Evolutionary conservation across 2,797 vertebrate species (phyloP).

Genomic region (Ataeniobius toweri): DNA sequence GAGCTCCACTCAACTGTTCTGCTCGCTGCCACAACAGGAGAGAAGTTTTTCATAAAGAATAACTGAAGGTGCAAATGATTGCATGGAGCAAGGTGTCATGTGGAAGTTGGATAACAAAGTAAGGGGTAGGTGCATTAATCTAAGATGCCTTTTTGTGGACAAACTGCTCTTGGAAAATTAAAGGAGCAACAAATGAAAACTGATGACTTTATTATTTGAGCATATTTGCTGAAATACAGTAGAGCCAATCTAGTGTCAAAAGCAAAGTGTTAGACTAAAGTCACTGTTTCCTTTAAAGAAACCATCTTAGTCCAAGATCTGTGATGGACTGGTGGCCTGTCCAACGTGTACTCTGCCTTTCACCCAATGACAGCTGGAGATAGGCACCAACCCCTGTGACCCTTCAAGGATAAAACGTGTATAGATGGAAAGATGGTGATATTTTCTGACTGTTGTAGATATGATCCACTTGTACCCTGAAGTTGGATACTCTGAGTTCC

Average conservation of each 20-base stretch:
- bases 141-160: neutral
- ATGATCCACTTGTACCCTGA: neutral
- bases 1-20: slow-evolving; percentile 66
- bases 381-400: neutral
- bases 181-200: neutral
- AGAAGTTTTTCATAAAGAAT: slow-evolving; percentile 65
- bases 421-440: neutral
- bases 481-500: neutral
- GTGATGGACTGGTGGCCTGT: neutral
- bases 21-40: slow-evolving; percentile 46
- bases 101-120: slow-evolving; percentile 23
- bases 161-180: slow-evolving; percentile 9
- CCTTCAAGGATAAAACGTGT: neutral
- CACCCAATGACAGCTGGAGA: neutral
- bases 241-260: neutral
- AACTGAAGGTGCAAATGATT: slow-evolving; percentile 44
- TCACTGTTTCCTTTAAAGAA: neutral
- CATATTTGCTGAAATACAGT: slow-evolving; percentile 11
- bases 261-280: neutral
- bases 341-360: neutral
- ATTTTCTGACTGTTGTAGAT: neutral
- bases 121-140: neutral
- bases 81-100: slow-evolving; percentile 12
- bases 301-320: neutral
- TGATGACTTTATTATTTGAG: neutral